phyloP scores from a whole-genome alignment of 2,888 invertebrate species.

The Suillia variegata region DNA sequence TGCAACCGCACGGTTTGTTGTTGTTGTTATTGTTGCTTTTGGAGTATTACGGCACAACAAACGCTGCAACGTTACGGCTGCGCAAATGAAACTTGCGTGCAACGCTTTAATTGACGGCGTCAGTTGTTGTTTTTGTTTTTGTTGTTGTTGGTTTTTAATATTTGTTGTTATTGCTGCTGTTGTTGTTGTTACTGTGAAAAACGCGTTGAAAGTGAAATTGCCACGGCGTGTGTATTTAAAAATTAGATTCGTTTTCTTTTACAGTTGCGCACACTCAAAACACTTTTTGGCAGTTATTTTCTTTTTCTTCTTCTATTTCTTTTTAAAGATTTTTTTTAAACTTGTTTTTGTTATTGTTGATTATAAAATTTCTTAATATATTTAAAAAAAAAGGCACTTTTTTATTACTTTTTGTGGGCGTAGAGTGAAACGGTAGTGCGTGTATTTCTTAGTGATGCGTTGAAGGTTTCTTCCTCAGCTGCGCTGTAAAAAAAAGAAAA shows the following conservation, averaged over 20 bases:
- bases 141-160: no score
- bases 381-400: background rate
- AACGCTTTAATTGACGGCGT: slow-evolving; percentile 13
- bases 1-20: background rate
- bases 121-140: slow-evolving; percentile 38
- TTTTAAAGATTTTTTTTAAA: background rate
- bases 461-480: background rate
- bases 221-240: slow-evolving; percentile 30
- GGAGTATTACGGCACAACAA: slow-evolving; percentile 44
- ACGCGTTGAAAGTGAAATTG: slow-evolving; percentile 49
- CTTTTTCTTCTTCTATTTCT: background rate
- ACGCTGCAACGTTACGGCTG: no score
- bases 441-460: background rate
- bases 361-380: no score
- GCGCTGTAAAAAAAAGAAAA: background rate
- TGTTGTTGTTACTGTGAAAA: slow-evolving; percentile 24
- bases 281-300: no score
- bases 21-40: slow-evolving; percentile 32
- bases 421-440: background rate
- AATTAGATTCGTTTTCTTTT: background rate
- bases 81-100: slow-evolving; percentile 20
- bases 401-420: background rate
- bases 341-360: no score
- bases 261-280: no score
- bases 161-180: slow-evolving; percentile 1